Evolutionary conservation across 2,797 vertebrate species (phyloP).

Genomic region (Scarus forsteni): DNA sequence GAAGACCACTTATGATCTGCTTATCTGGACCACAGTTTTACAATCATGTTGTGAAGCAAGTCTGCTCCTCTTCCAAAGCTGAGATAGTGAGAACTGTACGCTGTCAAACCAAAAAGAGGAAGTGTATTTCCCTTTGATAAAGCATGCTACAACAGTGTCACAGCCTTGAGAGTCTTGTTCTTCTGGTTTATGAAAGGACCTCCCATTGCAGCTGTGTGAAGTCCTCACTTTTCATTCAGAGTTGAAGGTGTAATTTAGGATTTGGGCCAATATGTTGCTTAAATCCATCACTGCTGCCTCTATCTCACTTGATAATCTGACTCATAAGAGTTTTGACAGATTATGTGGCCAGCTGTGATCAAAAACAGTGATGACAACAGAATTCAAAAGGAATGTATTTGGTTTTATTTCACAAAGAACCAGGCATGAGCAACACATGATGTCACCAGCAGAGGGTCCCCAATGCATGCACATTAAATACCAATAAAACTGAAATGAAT

Average conservation of each 20-base stretch:
- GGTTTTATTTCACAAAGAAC: slow-evolving; percentile 75
- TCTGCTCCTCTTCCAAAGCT: background rate
- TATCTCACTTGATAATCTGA: too few relatives aligned
- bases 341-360: too few relatives aligned
- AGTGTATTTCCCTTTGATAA: background rate
- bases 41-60: background rate
- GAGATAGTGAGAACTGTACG: background rate
- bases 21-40: background rate
- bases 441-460: slow-evolving; percentile 73
- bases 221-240: background rate
- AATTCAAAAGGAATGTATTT: slow-evolving; percentile 76
- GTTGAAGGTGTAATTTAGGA: background rate
- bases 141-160: rapidly evolving
- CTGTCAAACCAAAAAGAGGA: slow-evolving; percentile 26
- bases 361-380: background rate
- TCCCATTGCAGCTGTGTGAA: background rate
- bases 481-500: slow-evolving; percentile 36
- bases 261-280: too few relatives aligned
- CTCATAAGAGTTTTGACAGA: too few relatives aligned
- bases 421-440: slow-evolving; percentile 63
- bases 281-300: too few relatives aligned
- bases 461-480: slow-evolving; percentile 69
- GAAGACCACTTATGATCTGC: background rate
- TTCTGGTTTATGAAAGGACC: background rate
- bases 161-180: background rate